phyloP scores from a whole-genome alignment of 2,113 vertebrate genomes.

The Emydocephalus ijimae region DNA sequence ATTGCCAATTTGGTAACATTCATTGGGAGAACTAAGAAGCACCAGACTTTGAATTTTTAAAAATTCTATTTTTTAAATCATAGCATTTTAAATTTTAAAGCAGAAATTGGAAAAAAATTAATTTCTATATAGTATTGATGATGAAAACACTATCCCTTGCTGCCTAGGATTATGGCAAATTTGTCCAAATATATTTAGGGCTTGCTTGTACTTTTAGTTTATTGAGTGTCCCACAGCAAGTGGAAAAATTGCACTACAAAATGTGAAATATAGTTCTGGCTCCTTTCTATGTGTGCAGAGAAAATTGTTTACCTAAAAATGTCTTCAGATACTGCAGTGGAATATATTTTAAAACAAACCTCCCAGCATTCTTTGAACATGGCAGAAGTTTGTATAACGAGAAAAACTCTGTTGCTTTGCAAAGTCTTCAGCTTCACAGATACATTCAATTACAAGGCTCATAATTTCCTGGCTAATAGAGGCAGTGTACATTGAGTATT shows the following conservation, averaged over 20 bases:
- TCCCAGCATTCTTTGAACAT: background rate
- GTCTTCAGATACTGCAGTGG: background rate
- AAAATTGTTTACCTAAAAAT: background rate
- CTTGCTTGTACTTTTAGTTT: background rate
- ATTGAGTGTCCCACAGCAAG: background rate
- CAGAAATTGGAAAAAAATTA: background rate
- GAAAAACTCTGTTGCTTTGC: background rate
- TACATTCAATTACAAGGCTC: background rate
- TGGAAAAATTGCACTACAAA: background rate
- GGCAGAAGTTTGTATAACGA: background rate
- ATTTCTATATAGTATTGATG: background rate
- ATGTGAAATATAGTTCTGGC: background rate
- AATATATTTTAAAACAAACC: background rate
- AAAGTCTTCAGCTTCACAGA: background rate
- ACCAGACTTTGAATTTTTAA: background rate
- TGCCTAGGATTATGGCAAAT: background rate
- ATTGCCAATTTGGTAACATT: background rate
- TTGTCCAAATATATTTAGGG: background rate
- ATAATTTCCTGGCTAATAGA: background rate
- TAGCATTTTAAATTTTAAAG: background rate
- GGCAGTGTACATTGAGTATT: background rate
- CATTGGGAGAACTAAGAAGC: background rate
- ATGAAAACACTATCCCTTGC: background rate
- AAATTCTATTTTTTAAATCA: background rate
- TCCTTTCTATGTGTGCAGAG: background rate